These are phyloP conservation scores for Tautogolabrus adspersus DNA, from an alignment of 2,113 vertebrate species.

Conservation along the genomic window DNA sequence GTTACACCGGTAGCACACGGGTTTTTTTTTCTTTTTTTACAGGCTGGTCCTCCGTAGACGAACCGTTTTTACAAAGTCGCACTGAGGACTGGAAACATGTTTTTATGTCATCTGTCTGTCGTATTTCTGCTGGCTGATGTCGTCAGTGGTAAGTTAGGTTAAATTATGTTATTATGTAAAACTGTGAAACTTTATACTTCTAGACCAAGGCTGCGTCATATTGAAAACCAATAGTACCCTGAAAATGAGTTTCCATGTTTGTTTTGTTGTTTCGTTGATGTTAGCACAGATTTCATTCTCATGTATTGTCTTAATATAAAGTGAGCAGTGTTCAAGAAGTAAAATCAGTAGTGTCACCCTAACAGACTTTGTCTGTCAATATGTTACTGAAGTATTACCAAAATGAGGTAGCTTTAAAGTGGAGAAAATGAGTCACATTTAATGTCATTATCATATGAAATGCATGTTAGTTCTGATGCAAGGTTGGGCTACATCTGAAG, in stretches of 20 bases:
- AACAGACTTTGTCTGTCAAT: no score
- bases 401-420: no score
- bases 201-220: neutral
- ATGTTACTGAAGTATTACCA: no score
- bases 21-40: neutral
- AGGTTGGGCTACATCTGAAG: no score
- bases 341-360: no score
- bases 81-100: conserved; percentile 42
- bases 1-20: neutral
- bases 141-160: conserved; percentile 56
- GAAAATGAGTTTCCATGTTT: neutral
- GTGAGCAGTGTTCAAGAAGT: no score
- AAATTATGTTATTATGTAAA: neutral
- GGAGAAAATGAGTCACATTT: no score
- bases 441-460: no score
- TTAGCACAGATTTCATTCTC: neutral
- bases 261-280: neutral
- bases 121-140: conserved; percentile 28
- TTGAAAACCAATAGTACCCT: neutral
- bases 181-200: neutral
- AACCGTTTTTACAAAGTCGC: neutral
- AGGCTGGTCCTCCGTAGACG: neutral
- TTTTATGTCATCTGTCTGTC: neutral
- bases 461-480: no score
- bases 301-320: neutral